These are phyloP conservation scores for Lepus europaeus DNA, from an alignment of 2,113 vertebrate genomes.

Conservation along the genomic window DNA sequence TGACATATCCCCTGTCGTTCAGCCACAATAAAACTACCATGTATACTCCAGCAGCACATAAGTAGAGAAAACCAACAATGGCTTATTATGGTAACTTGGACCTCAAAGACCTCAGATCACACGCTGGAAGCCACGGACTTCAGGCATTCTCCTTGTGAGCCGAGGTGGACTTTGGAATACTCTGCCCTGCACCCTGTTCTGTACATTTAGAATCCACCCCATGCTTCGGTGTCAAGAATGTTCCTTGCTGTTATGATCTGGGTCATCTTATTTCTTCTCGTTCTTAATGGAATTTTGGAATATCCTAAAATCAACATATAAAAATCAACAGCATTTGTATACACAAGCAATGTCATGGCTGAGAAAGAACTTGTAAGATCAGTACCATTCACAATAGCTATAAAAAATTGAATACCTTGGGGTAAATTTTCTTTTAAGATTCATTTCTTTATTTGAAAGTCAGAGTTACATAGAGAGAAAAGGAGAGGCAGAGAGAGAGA, in stretches of 20 bases:
- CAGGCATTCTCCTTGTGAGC: background rate
- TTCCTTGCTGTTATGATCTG: background rate
- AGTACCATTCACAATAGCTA: too few species aligned
- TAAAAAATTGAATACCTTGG: too few species aligned
- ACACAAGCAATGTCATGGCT: too few species aligned
- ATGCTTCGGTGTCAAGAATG: background rate
- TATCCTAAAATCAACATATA: background rate
- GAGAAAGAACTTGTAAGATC: too few species aligned
- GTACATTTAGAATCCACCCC: background rate
- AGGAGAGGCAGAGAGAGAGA: too few species aligned
- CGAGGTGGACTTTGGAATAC: background rate
- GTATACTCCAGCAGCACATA: background rate
- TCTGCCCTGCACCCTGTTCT: fast-evolving
- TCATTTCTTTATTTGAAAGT: too few species aligned
- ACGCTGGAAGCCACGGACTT: background rate
- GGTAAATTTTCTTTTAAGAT: too few species aligned
- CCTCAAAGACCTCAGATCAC: background rate
- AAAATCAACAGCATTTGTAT: too few species aligned
- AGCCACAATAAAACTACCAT: background rate
- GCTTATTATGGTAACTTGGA: background rate
- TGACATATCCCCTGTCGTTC: background rate
- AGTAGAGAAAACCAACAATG: background rate
- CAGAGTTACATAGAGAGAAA: too few species aligned
- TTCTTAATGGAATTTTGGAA: background rate
- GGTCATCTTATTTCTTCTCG: background rate